Evolutionary conservation across 2,888 invertebrate genomes (phyloP).

Genomic region (Caenorhabditis virilis): DNA sequence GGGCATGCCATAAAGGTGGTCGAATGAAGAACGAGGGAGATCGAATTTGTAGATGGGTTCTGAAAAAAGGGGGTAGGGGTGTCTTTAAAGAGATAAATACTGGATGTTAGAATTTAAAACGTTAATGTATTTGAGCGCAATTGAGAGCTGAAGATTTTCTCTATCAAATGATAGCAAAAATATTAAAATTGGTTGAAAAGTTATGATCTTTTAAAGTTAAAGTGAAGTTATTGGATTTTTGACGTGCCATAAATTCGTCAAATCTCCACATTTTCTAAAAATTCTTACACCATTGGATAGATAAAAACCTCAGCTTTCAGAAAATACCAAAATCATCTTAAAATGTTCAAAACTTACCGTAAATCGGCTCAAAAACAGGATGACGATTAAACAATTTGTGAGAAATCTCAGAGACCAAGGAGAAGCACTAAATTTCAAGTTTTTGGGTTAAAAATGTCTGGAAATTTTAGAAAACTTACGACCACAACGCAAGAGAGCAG

Average conservation of each 20-base stretch:
- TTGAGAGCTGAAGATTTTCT: too few species aligned
- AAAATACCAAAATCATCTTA: not conserved
- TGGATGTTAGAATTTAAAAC: too few species aligned
- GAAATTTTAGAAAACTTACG: constrained; percentile 1
- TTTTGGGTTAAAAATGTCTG: not conserved
- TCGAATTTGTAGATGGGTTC: too few species aligned
- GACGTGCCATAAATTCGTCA: constrained; percentile 19
- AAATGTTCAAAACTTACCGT: constrained; percentile 10
- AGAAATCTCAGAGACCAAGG: constrained; percentile 32
- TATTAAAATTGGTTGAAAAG: too few species aligned
- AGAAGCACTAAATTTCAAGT: constrained; percentile 21
- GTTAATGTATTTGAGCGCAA: too few species aligned
- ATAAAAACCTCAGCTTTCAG: not conserved
- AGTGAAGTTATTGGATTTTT: too few species aligned
- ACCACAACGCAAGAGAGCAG: constrained; percentile 1
- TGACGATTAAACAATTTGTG: constrained; percentile 27
- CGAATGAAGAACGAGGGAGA: too few species aligned
- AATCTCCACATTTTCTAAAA: constrained; percentile 11
- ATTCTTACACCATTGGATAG: constrained; percentile 16
- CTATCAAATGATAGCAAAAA: too few species aligned
- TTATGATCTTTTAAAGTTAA: too few species aligned
- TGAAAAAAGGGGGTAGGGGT: too few species aligned
- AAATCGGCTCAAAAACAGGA: constrained; percentile 22
- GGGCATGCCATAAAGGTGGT: constrained; percentile 38
- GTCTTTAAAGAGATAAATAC: too few species aligned